Evolutionary conservation across 2,888 invertebrate genomes (phyloP), one percentile per base, ranked within the genome.

Genomic region (Drosophila austrosaltans): DNA sequence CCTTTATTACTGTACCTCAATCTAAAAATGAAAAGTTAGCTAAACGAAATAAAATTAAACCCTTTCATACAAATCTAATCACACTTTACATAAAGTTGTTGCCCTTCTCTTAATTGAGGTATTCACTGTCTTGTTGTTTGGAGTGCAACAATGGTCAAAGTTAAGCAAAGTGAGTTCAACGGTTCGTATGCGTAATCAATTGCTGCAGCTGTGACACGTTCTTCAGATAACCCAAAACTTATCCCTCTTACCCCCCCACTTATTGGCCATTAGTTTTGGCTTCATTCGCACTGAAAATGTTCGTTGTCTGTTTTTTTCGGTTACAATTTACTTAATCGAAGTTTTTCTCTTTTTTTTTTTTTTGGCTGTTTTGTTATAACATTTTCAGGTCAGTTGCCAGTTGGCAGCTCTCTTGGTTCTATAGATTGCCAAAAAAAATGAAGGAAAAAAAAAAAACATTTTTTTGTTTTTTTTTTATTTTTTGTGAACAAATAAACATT

Each of bases 351-450:
- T 36, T 66, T 65, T 54, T 16, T 16, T 16, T 16, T 8, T 36
- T 36, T 36, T 32, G 32, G 36, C 36, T 36, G 36, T 36, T 36
- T 36, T 36, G 36, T 39, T 44, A 42, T 57, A 68, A 76, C 79
- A 84, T 83, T 84, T 84, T 87, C 89, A 79, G 84, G 84, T 88
- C 89, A 86, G 71, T 82, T 75, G 84, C 87, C 89, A 82, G 75
- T 78, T 87, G 86, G 86, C 82, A 74, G 70, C 70, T 70, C 58
- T 58, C 53, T 62, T 56, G 30, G 62, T 60, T 64, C 69, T 54
- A 82, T 87, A 77, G 87, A 84, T 82, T 75, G 76, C 53, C 70
- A 59, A 59, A 62, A 56, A 75, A 59, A 62, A 56, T 68, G 76
- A 69, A 60, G 0, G 0, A 16, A 28, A 16, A n/a, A 32, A 10